phyloP scores from a whole-genome alignment of 1,140 invertebrate species.

The Ladona fulva region DNA sequence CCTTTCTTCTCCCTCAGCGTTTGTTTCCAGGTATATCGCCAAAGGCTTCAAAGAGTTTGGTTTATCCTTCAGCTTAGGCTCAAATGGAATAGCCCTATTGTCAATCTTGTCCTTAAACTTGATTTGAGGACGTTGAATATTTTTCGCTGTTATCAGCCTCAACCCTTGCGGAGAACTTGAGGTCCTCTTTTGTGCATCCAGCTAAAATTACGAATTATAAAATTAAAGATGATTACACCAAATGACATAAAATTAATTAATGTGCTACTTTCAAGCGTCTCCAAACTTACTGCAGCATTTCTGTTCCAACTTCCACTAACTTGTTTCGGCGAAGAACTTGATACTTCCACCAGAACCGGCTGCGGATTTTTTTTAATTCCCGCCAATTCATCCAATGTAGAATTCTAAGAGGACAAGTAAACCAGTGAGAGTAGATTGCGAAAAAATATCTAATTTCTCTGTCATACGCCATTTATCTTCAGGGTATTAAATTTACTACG shows the following conservation, averaged over 20 bases:
- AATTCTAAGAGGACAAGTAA: conserved; percentile 35
- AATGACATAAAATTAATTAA: conserved; percentile 12
- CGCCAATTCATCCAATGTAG: conserved; percentile 56
- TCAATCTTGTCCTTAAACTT: conserved; percentile 79
- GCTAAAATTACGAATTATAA: conserved; percentile 14
- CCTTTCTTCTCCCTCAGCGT: conserved; percentile 45
- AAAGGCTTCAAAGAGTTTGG: conserved; percentile 80
- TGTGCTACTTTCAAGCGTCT: not conserved
- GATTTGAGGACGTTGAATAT: conserved; percentile 71
- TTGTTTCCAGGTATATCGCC: conserved; percentile 54
- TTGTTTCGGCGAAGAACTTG: conserved; percentile 28
- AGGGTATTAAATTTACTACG: too few species aligned
- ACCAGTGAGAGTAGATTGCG: not conserved
- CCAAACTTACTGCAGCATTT: not conserved
- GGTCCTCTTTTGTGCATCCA: conserved; percentile 15
- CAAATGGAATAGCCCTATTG: conserved; percentile 67
- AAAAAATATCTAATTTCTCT: conserved; percentile 12
- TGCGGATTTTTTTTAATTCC: conserved; percentile 51
- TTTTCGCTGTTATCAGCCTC: conserved; percentile 59
- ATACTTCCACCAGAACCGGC: conserved; percentile 38
- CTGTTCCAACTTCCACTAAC: conserved; percentile 48
- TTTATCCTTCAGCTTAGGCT: conserved; percentile 75
- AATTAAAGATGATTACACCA: conserved; percentile 4
- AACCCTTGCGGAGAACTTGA: conserved; percentile 32
- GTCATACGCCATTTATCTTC: not conserved